A percentile compares a stretch with the other conserved stretches of the same genome.
Conservation (phyloP, 1,140 invertebrate genomes). For the Schlechtendalia chinensis region DNA sequence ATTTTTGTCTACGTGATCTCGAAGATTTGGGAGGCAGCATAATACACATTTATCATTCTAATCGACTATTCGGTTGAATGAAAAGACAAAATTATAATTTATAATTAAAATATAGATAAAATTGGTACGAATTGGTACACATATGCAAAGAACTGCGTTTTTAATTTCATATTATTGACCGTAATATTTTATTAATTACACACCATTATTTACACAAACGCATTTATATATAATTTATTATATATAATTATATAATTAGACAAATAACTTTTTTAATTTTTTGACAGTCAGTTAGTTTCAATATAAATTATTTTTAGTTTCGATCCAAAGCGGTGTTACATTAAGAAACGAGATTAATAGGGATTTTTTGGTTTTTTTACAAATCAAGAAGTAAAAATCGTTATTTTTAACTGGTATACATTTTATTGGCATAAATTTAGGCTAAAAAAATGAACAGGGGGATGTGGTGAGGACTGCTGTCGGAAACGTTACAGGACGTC, state of each 20-base stretch:
- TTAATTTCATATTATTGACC: no score
- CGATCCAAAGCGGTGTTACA: conserved; percentile 24
- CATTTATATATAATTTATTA: no score
- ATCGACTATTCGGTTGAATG: conserved; percentile 1
- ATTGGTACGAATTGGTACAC: neutral
- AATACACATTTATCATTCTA: conserved; percentile 43
- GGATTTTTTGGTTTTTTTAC: conserved; percentile 14
- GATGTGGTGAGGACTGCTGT: conserved; percentile 34
- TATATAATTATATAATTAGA: neutral
- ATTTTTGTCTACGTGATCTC: conserved; percentile 32
- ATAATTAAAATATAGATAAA: neutral
- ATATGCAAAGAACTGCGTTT: neutral
- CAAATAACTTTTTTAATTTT: conserved; percentile 37
- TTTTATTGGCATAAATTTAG: conserved; percentile 43
- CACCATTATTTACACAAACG: no score
- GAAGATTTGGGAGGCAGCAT: conserved; percentile 15
- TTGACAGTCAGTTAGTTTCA: conserved; percentile 32
- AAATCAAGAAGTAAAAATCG: conserved; percentile 29
- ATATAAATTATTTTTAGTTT: conserved; percentile 12
- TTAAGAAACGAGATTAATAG: conserved; percentile 30
- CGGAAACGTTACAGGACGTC: conserved; percentile 41
- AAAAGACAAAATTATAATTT: no score
- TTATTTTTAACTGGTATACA: conserved; percentile 37
- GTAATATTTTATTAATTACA: no score
- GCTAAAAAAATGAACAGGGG: conserved; percentile 29